Percentiles rank a stretch among this genome's conserved stretches.
These are phyloP conservation scores for Leptosomus discolor DNA, from an alignment of 2,113 vertebrate species.

Conservation along the genomic window DNA sequence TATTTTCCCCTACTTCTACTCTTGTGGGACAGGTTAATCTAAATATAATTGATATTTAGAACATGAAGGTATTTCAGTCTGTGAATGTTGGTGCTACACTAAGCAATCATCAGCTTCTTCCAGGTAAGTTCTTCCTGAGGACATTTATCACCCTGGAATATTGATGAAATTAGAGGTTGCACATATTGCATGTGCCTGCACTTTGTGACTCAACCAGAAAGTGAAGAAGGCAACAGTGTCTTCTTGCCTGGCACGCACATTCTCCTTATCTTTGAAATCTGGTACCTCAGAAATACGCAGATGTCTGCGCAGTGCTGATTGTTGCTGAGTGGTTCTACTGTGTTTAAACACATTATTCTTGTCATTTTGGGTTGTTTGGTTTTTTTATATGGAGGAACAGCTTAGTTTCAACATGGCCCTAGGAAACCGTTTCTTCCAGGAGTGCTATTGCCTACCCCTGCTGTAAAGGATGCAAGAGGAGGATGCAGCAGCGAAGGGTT, in stretches of 20 bases:
- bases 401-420: background rate
- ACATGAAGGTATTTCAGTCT: background rate
- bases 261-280: background rate
- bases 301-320: background rate
- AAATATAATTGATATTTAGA: background rate
- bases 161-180: background rate
- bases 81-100: background rate
- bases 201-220: background rate
- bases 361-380: background rate
- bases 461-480: background rate
- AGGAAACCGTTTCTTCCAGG: background rate
- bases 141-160: background rate
- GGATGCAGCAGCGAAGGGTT: background rate
- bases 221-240: background rate
- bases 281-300: background rate
- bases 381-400: background rate
- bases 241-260: background rate
- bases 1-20: background rate
- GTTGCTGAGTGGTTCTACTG: background rate
- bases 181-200: background rate
- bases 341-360: background rate
- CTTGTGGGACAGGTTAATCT: background rate
- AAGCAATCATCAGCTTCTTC: background rate
- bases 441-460: background rate
- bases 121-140: background rate